A percentile compares a stretch with the other conserved stretches of the same genome.
These are phyloP conservation scores for Odobenus rosmarus DNA, from an alignment of 2,113 vertebrate genomes.

Conservation along the genomic window DNA sequence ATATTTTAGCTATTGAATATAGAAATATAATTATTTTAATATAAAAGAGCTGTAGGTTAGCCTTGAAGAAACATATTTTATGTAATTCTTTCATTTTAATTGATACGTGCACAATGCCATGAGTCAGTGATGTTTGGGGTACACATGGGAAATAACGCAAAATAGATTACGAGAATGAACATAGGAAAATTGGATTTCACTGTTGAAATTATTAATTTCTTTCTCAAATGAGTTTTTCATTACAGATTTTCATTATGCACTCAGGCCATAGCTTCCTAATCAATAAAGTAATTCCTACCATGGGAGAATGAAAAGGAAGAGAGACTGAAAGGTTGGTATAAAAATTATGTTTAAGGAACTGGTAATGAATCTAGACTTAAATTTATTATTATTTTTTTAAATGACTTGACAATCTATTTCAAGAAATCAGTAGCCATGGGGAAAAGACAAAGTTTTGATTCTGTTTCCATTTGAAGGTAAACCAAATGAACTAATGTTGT, in stretches of 20 bases:
- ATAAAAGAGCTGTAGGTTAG: constrained; percentile 77
- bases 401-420: constrained; percentile 25
- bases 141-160: constrained; percentile 91
- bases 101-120: constrained; percentile 88
- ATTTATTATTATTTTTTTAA: constrained; percentile 65
- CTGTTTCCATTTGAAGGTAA: not conserved
- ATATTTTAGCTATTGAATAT: not conserved
- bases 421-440: constrained; percentile 22
- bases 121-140: constrained; percentile 88
- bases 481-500: not conserved
- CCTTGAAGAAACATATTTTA: constrained; percentile 85
- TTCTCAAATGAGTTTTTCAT: constrained; percentile 88
- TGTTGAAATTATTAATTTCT: constrained; percentile 89
- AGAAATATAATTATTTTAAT: constrained; percentile 58
- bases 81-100: constrained; percentile 88
- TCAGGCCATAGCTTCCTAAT: constrained; percentile 81
- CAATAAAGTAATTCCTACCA: constrained; percentile 81
- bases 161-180: constrained; percentile 93
- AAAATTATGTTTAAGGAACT: constrained; percentile 67
- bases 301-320: constrained; percentile 50
- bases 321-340: constrained; percentile 54
- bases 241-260: constrained; percentile 84
- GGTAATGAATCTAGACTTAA: constrained; percentile 42
- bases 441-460: constrained; percentile 30
- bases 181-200: constrained; percentile 89